These are phyloP conservation scores for Chelonia mydas DNA, from an alignment of 2,797 vertebrate species.

Conservation along the genomic window DNA sequence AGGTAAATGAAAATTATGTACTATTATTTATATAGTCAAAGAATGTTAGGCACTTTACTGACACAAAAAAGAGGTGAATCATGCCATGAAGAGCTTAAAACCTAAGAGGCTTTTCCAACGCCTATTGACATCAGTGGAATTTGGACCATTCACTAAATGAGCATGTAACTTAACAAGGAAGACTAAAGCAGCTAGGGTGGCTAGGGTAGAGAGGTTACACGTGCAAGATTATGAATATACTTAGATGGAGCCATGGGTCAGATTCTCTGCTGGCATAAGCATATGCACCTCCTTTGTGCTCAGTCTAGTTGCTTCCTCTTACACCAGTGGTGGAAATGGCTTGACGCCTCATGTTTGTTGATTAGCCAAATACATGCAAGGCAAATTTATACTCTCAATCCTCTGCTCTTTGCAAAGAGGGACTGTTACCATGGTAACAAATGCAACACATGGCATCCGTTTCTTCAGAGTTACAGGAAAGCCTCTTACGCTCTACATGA, in stretches of 20 bases:
- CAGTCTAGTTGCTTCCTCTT: neutral
- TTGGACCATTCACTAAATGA: rapidly evolving
- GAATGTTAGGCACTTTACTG: neutral
- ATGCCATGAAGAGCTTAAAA: neutral
- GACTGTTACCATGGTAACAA: conserved; percentile 45
- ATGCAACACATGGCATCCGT: conserved; percentile 50
- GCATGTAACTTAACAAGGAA: neutral
- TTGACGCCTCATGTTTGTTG: conserved; percentile 40
- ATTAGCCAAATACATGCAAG: conserved; percentile 52
- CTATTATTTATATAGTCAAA: neutral
- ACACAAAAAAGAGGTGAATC: neutral
- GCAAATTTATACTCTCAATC: conserved; percentile 39
- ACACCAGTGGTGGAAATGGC: rapidly evolving
- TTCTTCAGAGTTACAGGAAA: conserved; percentile 64
- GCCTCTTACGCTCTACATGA: conserved; percentile 29
- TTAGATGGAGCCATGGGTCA: rapidly evolving
- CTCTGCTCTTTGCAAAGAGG: conserved; percentile 50
- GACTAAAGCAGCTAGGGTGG: neutral
- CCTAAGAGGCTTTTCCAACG: too few species aligned
- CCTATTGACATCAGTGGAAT: rapidly evolving
- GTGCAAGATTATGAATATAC: rapidly evolving
- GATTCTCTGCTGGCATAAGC: rapidly evolving
- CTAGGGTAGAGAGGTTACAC: rapidly evolving
- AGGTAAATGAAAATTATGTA: rapidly evolving
- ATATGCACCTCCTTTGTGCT: rapidly evolving